Evolutionary conservation across 2,888 invertebrate species (phyloP).

Genomic region (Chrysolina americana): DNA sequence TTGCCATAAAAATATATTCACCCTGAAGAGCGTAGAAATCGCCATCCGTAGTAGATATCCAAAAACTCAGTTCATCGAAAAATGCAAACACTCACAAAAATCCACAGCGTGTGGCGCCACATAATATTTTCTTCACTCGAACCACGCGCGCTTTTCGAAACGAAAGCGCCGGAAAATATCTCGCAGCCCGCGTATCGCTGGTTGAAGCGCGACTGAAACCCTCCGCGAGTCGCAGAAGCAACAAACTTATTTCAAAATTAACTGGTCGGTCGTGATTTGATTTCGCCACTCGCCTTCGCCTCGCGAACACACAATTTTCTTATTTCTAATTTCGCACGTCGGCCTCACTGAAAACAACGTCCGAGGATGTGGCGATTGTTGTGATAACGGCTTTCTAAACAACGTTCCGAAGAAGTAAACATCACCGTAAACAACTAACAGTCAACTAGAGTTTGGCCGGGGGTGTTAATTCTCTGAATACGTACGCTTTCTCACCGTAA

Average conservation of each 20-base stretch:
- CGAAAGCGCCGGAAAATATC: conserved; percentile 46
- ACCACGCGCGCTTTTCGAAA: conserved; percentile 35
- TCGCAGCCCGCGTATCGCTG: conserved; percentile 19
- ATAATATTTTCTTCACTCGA: conserved; percentile 47
- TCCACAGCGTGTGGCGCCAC: conserved; percentile 56
- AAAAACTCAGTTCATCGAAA: conserved; percentile 37
- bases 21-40: conserved; percentile 47
- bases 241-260: conserved; percentile 59
- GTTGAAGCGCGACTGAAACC: conserved; percentile 19
- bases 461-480: background rate
- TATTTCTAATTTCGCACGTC: conserved; percentile 16
- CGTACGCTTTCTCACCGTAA: background rate
- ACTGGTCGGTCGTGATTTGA: conserved; percentile 54
- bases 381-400: background rate
- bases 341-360: background rate
- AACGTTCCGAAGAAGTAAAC: background rate
- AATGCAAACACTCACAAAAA: conserved; percentile 50
- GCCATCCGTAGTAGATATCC: conserved; percentile 51
- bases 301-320: conserved; percentile 44
- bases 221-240: conserved; percentile 16
- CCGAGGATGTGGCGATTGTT: background rate
- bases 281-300: conserved; percentile 25
- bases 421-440: conserved; percentile 13
- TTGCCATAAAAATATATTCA: conserved; percentile 22
- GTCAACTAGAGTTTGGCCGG: background rate